phyloP scores from a whole-genome alignment of 2,888 invertebrate genomes.

The Molorchus minor region DNA sequence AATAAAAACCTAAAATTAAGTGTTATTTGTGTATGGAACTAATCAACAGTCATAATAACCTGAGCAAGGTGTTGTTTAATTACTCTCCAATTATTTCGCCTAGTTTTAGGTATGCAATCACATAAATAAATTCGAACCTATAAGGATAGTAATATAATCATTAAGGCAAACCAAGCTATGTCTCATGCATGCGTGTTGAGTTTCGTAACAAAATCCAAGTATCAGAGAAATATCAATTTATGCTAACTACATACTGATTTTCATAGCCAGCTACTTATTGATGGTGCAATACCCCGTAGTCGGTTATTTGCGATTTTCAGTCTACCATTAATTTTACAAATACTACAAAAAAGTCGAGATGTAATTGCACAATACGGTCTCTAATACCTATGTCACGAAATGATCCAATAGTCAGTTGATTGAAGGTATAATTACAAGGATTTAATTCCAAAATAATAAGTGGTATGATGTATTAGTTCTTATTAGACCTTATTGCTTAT shows the following conservation, averaged over 20 bases:
- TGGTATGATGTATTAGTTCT: too few species aligned
- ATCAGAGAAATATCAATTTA: constrained; percentile 56
- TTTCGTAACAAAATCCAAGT: constrained; percentile 44
- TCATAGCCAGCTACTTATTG: constrained; percentile 54
- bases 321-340: constrained; percentile 46
- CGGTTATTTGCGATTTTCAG: constrained; percentile 52
- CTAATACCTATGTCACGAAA: constrained; percentile 46
- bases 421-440: constrained; percentile 28
- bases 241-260: constrained; percentile 55
- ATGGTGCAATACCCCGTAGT: constrained; percentile 53
- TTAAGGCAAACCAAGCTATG: constrained; percentile 32
- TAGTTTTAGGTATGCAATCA: constrained; percentile 2
- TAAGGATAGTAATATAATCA: constrained; percentile 33
- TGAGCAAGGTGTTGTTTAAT: constrained; percentile 16
- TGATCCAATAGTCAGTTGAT: constrained; percentile 39
- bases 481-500: too few species aligned
- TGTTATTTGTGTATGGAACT: constrained; percentile 6
- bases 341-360: constrained; percentile 41
- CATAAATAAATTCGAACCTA: constrained; percentile 30
- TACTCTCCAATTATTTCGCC: constrained; percentile 9
- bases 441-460: constrained; percentile 16
- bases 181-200: constrained; percentile 39
- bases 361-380: constrained; percentile 42
- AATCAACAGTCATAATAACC: constrained; percentile 8
- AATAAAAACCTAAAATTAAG: constrained; percentile 9